phyloP scores from a whole-genome alignment of 1,140 invertebrate genomes.

The Leptestheria dahalacensis region DNA sequence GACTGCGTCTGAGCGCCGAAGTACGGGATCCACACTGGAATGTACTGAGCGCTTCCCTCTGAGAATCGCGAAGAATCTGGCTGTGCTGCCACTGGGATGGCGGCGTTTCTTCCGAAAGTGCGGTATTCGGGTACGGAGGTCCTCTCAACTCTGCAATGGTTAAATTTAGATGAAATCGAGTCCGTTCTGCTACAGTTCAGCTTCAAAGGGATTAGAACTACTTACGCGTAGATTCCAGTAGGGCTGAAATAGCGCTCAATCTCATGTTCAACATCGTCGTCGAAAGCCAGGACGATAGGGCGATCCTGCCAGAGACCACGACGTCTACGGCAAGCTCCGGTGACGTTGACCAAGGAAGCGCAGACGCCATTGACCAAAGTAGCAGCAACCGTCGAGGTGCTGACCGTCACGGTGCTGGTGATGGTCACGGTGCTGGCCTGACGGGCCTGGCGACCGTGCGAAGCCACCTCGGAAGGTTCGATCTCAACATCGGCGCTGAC shows the following conservation, averaged over 20 bases:
- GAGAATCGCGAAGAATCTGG: neutral
- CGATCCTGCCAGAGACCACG: neutral
- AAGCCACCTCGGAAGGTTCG: neutral
- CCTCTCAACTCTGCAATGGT: neutral
- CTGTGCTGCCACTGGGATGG: neutral
- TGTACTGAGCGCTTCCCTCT: neutral
- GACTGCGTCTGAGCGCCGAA: neutral
- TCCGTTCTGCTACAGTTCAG: neutral
- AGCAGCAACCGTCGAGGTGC: neutral
- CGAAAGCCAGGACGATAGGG: conserved; percentile 12
- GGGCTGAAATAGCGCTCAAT: neutral
- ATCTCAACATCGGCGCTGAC: neutral
- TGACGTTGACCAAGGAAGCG: conserved; percentile 13
- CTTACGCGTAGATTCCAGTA: neutral
- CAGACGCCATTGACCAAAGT: conserved; percentile 4
- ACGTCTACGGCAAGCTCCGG: conserved; percentile 3
- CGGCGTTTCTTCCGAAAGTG: neutral
- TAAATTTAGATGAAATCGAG: neutral
- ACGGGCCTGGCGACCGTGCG: neutral
- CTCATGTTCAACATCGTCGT: neutral
- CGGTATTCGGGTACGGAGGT: neutral
- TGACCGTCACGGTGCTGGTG: neutral
- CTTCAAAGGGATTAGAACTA: neutral
- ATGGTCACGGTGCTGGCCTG: neutral
- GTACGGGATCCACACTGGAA: neutral